phyloP scores from a whole-genome alignment of 2,113 vertebrate species.

The Engystomops pustulosus region DNA sequence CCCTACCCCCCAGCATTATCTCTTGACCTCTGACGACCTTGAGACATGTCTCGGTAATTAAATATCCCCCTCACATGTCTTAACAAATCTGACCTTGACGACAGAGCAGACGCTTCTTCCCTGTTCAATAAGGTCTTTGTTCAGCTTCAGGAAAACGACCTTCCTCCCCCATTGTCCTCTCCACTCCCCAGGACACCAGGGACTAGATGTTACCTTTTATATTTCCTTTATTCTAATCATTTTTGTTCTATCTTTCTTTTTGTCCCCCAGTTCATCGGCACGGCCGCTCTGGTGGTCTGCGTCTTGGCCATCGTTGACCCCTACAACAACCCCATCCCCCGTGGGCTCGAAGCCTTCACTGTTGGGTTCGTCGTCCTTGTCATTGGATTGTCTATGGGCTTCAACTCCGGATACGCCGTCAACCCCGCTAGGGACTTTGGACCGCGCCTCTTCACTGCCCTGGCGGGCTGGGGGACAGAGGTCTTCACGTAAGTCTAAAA shows the following conservation, averaged over 20 bases:
- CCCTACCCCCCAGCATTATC: not conserved
- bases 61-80: constrained; percentile 10
- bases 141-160: constrained; percentile 22
- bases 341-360: constrained; percentile 92
- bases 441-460: constrained; percentile 90
- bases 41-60: constrained; percentile 20
- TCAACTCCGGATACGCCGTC: constrained; percentile 96
- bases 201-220: not conserved
- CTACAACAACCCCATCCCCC: constrained; percentile 90
- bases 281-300: constrained; percentile 89
- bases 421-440: constrained; percentile 96
- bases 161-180: not conserved
- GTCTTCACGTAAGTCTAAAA: constrained; percentile 88
- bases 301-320: constrained; percentile 95
- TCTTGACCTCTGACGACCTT: constrained; percentile 19
- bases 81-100: constrained; percentile 25
- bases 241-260: not conserved
- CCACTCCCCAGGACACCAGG: not conserved
- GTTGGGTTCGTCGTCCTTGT: constrained; percentile 93
- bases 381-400: constrained; percentile 96
- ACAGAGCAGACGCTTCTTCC: not conserved
- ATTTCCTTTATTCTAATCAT: no score
- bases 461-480: constrained; percentile 88
- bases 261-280: constrained; percentile 86
- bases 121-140: constrained; percentile 47